Conservation (phyloP, 2,797 vertebrate genomes). For the Coilia nasus region DNA sequence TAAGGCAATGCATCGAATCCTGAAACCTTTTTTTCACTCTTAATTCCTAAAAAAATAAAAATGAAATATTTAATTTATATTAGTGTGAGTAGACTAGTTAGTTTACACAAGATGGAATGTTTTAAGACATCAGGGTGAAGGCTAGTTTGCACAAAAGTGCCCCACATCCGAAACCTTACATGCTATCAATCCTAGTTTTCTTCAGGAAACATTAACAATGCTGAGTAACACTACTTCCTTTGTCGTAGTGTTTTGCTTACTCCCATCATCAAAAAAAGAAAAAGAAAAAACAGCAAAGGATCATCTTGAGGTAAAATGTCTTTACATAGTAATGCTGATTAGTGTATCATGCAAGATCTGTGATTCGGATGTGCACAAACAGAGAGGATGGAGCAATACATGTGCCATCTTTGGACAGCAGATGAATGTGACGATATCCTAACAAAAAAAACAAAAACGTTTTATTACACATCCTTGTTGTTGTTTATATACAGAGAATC, state of each 20-base stretch:
- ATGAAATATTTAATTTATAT: no score
- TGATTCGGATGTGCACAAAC: constrained; percentile 84
- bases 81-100: not conserved
- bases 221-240: not conserved
- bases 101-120: not conserved
- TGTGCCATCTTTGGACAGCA: constrained; percentile 89
- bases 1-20: not conserved
- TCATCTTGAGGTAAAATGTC: not conserved
- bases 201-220: not conserved
- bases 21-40: not conserved
- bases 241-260: not conserved
- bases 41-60: no score
- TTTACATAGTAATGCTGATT: not conserved
- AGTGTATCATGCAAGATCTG: constrained; percentile 55
- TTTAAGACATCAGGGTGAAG: not conserved
- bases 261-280: no score
- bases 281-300: constrained; percentile 18
- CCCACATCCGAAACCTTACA: not conserved
- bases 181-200: not conserved
- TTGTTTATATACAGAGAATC: no score
- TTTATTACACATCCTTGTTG: not conserved
- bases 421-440: constrained; percentile 88
- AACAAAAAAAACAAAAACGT: constrained; percentile 8
- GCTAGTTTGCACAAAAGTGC: not conserved
- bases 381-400: constrained; percentile 86